Evolutionary conservation across 2,113 vertebrate species (phyloP).

Genomic region (Symphodus melops): DNA sequence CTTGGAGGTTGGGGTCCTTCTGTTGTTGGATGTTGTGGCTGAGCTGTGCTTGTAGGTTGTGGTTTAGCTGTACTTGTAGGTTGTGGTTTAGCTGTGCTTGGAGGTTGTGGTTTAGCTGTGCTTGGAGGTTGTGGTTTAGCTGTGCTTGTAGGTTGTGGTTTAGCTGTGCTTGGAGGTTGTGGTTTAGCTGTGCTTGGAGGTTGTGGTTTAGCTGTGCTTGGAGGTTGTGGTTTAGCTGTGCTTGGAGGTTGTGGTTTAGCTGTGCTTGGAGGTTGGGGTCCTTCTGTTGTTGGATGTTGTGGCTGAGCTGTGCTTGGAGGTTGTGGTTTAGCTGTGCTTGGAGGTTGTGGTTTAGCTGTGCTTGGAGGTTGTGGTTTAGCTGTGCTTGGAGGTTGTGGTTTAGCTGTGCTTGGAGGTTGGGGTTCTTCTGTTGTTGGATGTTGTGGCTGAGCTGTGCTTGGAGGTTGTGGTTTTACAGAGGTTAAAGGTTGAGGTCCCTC

Average conservation of each 20-base stretch:
- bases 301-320: too few relatives aligned
- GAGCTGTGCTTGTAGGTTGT: not conserved
- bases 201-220: not conserved
- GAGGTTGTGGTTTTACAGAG: too few relatives aligned
- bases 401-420: not conserved
- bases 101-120: not conserved
- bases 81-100: not conserved
- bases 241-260: too few relatives aligned
- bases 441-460: not conserved
- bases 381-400: too few relatives aligned
- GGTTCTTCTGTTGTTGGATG: not conserved
- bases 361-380: too few relatives aligned
- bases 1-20: not conserved
- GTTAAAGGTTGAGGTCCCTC: not conserved
- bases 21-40: not conserved
- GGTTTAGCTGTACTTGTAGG: not conserved
- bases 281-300: not conserved
- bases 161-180: too few relatives aligned
- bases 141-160: not conserved
- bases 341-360: too few relatives aligned
- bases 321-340: too few relatives aligned
- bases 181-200: not conserved
- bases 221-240: not conserved
- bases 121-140: slow-evolving; percentile 9
- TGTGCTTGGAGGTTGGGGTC: too few relatives aligned